Evolutionary conservation across 2,113 vertebrate species (phyloP).

Genomic region (Pelvicachromis taeniatus): DNA sequence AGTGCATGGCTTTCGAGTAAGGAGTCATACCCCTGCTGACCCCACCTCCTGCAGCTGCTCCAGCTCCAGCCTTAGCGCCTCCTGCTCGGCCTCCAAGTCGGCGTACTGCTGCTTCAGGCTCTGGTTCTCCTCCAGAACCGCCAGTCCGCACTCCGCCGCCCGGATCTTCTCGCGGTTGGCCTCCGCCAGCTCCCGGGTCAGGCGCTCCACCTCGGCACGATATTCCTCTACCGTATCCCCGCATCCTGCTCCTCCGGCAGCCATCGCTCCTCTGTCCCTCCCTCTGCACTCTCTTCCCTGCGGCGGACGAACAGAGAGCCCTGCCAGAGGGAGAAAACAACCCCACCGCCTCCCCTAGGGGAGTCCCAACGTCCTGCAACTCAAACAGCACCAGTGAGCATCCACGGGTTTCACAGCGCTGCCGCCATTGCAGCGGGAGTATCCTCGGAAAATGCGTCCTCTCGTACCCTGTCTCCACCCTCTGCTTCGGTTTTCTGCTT

Average conservation of each 20-base stretch:
- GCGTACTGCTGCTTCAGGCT: constrained; percentile 91
- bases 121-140: constrained; percentile 95
- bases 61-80: constrained; percentile 87
- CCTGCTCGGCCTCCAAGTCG: constrained; percentile 89
- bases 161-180: constrained; percentile 95
- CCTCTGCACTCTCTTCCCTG: constrained; percentile 32
- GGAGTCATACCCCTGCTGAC: constrained; percentile 9
- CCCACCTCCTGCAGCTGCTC: constrained; percentile 93
- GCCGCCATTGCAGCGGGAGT: neutral
- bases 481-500: constrained; percentile 71
- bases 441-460: constrained; percentile 9
- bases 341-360: constrained; percentile 2
- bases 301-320: constrained; percentile 45
- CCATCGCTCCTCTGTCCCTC: constrained; percentile 75
- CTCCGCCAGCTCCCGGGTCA: constrained; percentile 87
- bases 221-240: constrained; percentile 83
- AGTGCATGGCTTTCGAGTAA: neutral
- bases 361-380: neutral
- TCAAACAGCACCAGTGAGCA: neutral
- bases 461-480: constrained; percentile 5
- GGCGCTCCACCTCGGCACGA: constrained; percentile 85
- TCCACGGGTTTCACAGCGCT: neutral
- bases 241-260: constrained; percentile 81
- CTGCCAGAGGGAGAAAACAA: constrained; percentile 41
- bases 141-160: constrained; percentile 95